Conservation (phyloP, 2,113 vertebrate genomes). For the Tympanuchus pallidicinctus region DNA sequence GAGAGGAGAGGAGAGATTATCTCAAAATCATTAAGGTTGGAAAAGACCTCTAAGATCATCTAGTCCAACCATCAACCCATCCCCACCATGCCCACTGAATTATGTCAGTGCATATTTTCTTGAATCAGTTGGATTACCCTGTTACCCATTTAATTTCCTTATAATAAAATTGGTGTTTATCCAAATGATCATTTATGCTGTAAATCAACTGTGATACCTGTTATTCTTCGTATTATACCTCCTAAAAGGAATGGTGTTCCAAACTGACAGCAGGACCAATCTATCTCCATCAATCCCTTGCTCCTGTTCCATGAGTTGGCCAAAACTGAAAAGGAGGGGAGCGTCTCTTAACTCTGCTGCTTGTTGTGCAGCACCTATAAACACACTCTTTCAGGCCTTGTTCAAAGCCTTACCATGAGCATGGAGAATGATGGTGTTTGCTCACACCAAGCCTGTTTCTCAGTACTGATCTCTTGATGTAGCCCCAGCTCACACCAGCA, state of each 20-base stretch:
- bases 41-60: too few relatives aligned
- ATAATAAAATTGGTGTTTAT: neutral
- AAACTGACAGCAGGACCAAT: neutral
- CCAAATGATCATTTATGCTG: neutral
- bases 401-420: neutral
- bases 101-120: too few relatives aligned
- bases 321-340: neutral
- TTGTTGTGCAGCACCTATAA: neutral
- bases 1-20: too few relatives aligned
- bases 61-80: too few relatives aligned
- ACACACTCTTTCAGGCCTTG: neutral
- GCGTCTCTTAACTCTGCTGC: neutral
- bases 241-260: neutral
- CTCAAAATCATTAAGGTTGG: too few relatives aligned
- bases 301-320: neutral
- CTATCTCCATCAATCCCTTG: neutral
- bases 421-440: neutral
- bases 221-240: neutral
- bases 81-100: too few relatives aligned
- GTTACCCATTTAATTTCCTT: neutral
- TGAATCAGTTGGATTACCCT: neutral
- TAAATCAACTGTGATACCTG: neutral
- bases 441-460: neutral
- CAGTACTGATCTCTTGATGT: neutral
- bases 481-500: neutral